phyloP scores from a whole-genome alignment of 2,888 invertebrate species.

The Xanthorhoe designata region DNA sequence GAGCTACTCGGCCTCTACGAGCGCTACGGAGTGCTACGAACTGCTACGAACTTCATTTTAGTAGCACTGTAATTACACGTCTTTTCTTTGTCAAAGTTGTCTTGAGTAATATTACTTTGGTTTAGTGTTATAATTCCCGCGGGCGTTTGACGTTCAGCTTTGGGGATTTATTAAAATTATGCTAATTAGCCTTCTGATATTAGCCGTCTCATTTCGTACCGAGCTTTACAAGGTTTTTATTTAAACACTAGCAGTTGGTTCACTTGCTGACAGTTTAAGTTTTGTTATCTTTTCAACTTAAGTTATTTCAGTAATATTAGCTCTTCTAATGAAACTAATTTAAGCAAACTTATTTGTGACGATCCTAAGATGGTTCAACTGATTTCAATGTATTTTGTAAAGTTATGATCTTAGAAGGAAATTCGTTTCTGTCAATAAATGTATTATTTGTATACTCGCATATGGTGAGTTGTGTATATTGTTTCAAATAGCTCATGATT shows the following conservation, averaged over 20 bases:
- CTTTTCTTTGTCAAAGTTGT: constrained; percentile 51
- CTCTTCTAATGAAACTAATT: not conserved
- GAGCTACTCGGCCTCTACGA: constrained; percentile 38
- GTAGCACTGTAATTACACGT: constrained; percentile 62
- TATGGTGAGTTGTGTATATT: not conserved
- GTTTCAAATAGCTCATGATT: not conserved
- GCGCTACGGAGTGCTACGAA: constrained; percentile 54
- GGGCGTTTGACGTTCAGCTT: constrained; percentile 49
- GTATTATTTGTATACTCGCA: too few relatives aligned
- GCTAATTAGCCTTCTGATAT: constrained; percentile 42
- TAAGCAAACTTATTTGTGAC: not conserved
- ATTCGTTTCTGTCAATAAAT: too few relatives aligned
- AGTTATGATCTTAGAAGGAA: not conserved
- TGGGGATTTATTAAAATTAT: constrained; percentile 49
- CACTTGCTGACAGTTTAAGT: not conserved
- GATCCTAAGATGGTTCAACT: too few relatives aligned
- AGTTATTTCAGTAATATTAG: not conserved
- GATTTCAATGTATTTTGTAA: not conserved
- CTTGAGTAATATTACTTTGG: constrained; percentile 56
- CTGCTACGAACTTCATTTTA: constrained; percentile 60
- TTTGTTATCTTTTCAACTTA: not conserved
- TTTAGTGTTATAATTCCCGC: constrained; percentile 48
- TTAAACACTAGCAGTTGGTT: constrained; percentile 13
- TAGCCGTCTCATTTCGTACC: constrained; percentile 36
- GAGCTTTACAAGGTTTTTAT: constrained; percentile 21